Conservation (phyloP, 2,113 vertebrate genomes). For the Eulemur rufifrons region DNA sequence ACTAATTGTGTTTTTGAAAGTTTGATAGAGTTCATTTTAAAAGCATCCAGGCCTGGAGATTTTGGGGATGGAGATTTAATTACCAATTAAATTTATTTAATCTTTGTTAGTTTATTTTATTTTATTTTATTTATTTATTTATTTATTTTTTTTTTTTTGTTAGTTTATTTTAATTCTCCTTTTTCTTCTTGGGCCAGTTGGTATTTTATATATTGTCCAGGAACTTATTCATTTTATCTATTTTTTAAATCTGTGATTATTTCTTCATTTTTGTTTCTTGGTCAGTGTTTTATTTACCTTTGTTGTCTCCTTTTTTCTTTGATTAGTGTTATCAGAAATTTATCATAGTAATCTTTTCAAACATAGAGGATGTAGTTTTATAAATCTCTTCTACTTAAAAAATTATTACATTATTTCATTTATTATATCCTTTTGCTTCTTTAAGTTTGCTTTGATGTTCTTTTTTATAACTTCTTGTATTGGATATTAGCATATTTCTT, state of each 20-base stretch:
- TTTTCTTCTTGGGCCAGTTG: neutral
- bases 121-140: no score
- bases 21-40: neutral
- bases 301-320: neutral
- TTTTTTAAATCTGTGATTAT: neutral
- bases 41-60: neutral
- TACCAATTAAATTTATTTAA: constrained; percentile 21
- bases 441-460: neutral
- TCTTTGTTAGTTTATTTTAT: constrained; percentile 19
- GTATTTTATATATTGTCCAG: neutral
- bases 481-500: neutral
- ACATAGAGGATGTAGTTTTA: constrained; percentile 27
- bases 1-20: constrained; percentile 5
- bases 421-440: neutral
- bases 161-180: neutral
- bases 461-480: neutral
- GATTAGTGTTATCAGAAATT: neutral
- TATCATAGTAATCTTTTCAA: neutral
- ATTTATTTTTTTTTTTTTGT: no score
- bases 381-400: neutral
- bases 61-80: neutral
- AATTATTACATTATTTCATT: neutral
- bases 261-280: neutral
- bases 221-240: constrained; percentile 1
- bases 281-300: neutral